Base-by-base conservation (phyloP, 2,888 invertebrate species). In the Drosophila mimetica region DNA sequence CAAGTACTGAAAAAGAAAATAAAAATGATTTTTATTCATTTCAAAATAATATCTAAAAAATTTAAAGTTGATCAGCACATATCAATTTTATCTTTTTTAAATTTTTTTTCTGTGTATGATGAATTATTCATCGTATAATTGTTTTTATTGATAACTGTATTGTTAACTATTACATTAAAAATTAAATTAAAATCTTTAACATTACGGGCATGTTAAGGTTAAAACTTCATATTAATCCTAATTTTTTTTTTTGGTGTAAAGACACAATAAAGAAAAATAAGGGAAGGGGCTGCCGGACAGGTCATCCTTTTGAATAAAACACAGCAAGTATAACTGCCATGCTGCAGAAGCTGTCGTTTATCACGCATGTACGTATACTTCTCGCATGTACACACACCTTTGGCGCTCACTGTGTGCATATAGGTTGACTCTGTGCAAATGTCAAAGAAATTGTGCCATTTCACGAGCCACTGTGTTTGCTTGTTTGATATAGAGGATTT, bases 291-390 rank as follows among this genome's bases (percentile, higher is more conserved):
- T 8, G 16, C 30, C 30, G 60, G 44, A 32, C 64, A 54, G 67
- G 61, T 75, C 71, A 55, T 61, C 53, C 57, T 63, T 59, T 50
- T 37, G 44, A 42, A 37, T 37, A 54, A 63, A 66, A 67, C 67
- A 73, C 60, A 64, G 59, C 67, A 72, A 64, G 75, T 64, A 72
- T 76, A 64, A 72, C 63, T 75, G 75, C 75, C 75, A 63, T 47
- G 66, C 63, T 55, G 54, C 61, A 55, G 66, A 58, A 63, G 55
- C 59, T 60, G 64, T 65, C 74, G 74, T 75, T 75, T 75, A 71
- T 75, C 71, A 75, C 71, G 66, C 69, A 73, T 34, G 51, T 52
- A 32, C 11, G 16, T 41, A 36, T 22, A 20, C 20, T 41, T 22
- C 20, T 13, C 41, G 41, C 55, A 46, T 32, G 30, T 51, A 41